These are phyloP conservation scores for Lithophane leautieri DNA, from an alignment of 2,888 invertebrate genomes.

Conservation along the genomic window DNA sequence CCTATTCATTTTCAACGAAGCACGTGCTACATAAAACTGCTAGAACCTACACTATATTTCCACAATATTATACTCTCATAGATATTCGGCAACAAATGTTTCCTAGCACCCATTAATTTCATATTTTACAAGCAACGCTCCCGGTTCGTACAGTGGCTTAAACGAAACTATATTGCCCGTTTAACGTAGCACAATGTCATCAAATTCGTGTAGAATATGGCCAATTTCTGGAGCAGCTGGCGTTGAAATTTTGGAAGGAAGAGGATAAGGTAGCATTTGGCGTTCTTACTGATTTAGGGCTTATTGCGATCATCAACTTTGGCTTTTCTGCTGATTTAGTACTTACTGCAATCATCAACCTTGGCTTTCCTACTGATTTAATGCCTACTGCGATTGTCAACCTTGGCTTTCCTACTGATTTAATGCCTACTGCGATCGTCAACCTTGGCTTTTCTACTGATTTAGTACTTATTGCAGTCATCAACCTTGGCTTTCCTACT, in stretches of 20 bases:
- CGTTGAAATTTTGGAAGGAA: neutral
- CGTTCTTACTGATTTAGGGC: neutral
- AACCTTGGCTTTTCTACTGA: neutral
- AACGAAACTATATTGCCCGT: slow-evolving; percentile 49
- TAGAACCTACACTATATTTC: neutral
- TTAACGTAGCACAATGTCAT: slow-evolving; percentile 30
- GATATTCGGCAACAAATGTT: slow-evolving; percentile 57
- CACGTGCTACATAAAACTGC: neutral
- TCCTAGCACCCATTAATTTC: slow-evolving; percentile 47
- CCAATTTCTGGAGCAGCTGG: slow-evolving; percentile 29
- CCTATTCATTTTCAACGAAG: neutral
- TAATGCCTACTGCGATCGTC: neutral
- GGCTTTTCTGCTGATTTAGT: neutral
- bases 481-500: neutral
- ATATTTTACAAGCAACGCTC: slow-evolving; percentile 52
- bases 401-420: neutral
- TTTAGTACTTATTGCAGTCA: neutral
- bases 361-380: neutral
- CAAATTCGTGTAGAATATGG: slow-evolving; percentile 43
- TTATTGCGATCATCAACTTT: neutral
- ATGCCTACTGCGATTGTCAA: neutral
- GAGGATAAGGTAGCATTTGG: neutral
- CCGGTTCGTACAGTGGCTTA: slow-evolving; percentile 15
- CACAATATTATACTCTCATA: slow-evolving; percentile 16
- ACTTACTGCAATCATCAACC: no score